Evolutionary conservation across 2,888 invertebrate species (phyloP).

Genomic region (Epinotia bilunana): DNA sequence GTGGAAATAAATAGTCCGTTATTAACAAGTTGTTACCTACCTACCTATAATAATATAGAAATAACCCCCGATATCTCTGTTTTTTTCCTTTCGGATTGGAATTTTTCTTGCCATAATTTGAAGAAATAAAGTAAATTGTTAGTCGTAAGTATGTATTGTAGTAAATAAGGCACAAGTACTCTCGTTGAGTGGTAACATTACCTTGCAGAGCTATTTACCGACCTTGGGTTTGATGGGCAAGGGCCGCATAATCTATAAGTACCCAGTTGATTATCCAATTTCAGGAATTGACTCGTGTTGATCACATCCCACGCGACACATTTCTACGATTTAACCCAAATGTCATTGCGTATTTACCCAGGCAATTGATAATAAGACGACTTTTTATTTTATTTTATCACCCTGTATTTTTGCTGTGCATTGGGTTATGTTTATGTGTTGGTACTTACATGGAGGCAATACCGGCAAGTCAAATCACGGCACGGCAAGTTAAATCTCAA

Average conservation of each 20-base stretch:
- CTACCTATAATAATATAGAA: not conserved
- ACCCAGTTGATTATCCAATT: constrained; percentile 24
- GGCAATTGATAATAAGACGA: not conserved
- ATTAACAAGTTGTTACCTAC: not conserved
- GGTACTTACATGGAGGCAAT: too few species aligned
- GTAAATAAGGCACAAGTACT: not conserved
- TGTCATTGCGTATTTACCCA: not conserved
- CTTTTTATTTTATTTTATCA: too few species aligned
- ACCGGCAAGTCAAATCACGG: too few species aligned
- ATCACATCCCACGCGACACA: constrained; percentile 2
- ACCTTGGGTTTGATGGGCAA: constrained; percentile 25
- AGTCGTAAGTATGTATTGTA: not conserved
- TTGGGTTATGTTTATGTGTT: too few species aligned
- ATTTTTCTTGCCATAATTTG: constrained; percentile 10
- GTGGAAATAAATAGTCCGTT: not conserved
- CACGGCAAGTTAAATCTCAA: not conserved
- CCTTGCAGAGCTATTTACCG: constrained; percentile 9
- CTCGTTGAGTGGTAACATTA: constrained; percentile 13
- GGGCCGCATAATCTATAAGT: constrained; percentile 16
- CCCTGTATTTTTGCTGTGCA: too few species aligned
- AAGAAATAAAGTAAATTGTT: constrained; percentile 15
- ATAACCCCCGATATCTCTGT: not conserved
- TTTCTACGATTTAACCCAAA: not conserved
- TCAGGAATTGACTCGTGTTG: constrained; percentile 10
- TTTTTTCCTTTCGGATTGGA: not conserved